These are phyloP conservation scores for Pteropus rufus DNA, from an alignment of 2,797 vertebrate species.

Conservation along the genomic window DNA sequence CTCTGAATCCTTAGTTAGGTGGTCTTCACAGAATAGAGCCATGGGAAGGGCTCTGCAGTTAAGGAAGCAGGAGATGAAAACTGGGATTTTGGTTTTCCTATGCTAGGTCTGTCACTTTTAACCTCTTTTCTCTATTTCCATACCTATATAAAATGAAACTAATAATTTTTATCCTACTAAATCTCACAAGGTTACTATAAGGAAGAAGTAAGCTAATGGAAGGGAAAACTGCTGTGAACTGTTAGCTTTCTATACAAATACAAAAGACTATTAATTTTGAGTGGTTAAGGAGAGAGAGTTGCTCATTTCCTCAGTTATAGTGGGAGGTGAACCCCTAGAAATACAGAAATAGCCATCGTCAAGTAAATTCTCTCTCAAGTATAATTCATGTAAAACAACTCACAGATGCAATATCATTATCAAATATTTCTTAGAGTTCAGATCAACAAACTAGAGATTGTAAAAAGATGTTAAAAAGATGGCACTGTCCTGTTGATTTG, in stretches of 20 bases:
- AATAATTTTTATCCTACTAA: slow-evolving; percentile 17
- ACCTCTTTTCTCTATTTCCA: not conserved
- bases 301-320: not conserved
- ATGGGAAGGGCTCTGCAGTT: not conserved
- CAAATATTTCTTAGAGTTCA: slow-evolving; percentile 7
- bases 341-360: not conserved
- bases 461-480: not conserved
- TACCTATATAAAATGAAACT: not conserved
- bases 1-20: not conserved
- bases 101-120: not conserved
- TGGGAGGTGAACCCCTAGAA: not conserved
- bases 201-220: slow-evolving; percentile 7
- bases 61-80: not conserved
- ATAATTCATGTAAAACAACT: not conserved
- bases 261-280: not conserved
- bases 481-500: not conserved
- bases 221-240: not conserved
- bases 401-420: not conserved
- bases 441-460: not conserved
- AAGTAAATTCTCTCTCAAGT: not conserved
- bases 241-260: slow-evolving; percentile 18
- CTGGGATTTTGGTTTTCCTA: not conserved
- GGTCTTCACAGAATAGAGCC: not conserved
- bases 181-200: not conserved
- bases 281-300: not conserved